Conservation (phyloP, 2,797 vertebrate genomes). For the Pangasius sanitwongsei region DNA sequence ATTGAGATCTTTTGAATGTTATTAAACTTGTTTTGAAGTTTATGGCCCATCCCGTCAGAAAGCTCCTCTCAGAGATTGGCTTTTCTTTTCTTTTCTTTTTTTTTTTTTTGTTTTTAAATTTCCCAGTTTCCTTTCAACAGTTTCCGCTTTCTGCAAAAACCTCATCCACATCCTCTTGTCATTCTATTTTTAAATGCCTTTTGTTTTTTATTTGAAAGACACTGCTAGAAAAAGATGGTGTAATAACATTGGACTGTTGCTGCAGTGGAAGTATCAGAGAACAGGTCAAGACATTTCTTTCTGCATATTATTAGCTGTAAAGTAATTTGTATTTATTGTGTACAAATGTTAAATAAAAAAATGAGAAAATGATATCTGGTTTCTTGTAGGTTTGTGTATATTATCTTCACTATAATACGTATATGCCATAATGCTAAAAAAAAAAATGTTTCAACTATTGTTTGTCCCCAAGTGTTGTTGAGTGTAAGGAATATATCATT, state of each 20-base stretch:
- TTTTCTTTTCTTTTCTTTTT: conserved; percentile 55
- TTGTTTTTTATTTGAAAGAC: conserved; percentile 77
- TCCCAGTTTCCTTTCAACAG: conserved; percentile 41
- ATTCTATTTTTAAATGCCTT: conserved; percentile 63
- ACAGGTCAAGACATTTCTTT: conserved; percentile 80
- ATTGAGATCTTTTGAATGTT: conserved; percentile 83
- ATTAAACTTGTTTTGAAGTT: conserved; percentile 93
- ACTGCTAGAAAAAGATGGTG: conserved; percentile 79
- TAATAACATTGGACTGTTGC: conserved; percentile 75
- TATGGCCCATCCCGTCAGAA: conserved; percentile 63
- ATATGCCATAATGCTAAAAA: background rate
- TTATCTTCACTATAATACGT: background rate
- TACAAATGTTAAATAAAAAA: conserved; percentile 99
- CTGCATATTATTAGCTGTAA: conserved; percentile 96
- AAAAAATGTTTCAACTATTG: background rate
- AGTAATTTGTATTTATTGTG: conserved; percentile 99
- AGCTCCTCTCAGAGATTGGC: conserved; percentile 50
- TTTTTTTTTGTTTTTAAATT: conserved; percentile 29
- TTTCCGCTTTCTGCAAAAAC: conserved; percentile 51
- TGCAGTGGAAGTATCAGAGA: conserved; percentile 81
- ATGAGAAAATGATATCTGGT: conserved; percentile 56
- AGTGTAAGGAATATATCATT: background rate
- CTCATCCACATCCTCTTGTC: conserved; percentile 19
- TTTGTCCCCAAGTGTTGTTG: background rate
- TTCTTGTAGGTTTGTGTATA: background rate